A percentile compares a stretch with the other conserved stretches of the same genome.
phyloP scores from a whole-genome alignment of 2,113 vertebrate genomes.

The Oncorhynchus masou region DNA sequence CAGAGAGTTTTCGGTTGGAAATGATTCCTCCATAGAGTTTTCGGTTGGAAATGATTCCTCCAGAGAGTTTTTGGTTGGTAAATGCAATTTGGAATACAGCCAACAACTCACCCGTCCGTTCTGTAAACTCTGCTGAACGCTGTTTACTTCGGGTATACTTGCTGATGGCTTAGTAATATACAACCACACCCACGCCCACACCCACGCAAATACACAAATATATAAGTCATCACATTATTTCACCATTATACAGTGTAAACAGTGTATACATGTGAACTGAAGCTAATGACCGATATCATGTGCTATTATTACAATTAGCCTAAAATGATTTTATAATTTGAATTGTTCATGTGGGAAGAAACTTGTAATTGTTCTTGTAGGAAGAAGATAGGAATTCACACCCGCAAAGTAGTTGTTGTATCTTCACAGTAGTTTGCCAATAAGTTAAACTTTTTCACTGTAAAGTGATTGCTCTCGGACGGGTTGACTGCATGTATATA shows the following conservation, averaged over 20 bases:
- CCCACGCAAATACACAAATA: neutral
- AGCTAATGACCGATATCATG: too few species aligned
- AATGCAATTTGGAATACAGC: conserved; percentile 17
- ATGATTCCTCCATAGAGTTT: too few species aligned
- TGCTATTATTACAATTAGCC: too few species aligned
- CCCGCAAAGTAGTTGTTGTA: too few species aligned
- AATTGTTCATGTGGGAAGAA: too few species aligned
- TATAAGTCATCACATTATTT: neutral
- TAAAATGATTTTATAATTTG: neutral
- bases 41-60: neutral
- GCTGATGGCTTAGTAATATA: neutral
- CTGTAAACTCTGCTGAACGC: neutral
- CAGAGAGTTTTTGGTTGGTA: conserved; percentile 33
- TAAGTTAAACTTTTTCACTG: conserved; percentile 45
- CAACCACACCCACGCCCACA: conserved; percentile 22
- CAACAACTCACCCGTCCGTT: conserved; percentile 1
- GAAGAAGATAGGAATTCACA: too few species aligned
- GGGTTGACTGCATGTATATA: conserved; percentile 63
- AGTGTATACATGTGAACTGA: neutral
- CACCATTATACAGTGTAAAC: neutral
- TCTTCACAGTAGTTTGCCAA: neutral
- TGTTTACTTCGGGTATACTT: conserved; percentile 24
- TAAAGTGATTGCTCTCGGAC: conserved; percentile 60
- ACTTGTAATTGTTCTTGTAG: too few species aligned
- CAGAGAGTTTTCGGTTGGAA: too few species aligned